Evolutionary conservation across 2,113 vertebrate genomes (phyloP), one percentile per base, ranked within the genome.

Genomic region (Pyrgilauda ruficollis): DNA sequence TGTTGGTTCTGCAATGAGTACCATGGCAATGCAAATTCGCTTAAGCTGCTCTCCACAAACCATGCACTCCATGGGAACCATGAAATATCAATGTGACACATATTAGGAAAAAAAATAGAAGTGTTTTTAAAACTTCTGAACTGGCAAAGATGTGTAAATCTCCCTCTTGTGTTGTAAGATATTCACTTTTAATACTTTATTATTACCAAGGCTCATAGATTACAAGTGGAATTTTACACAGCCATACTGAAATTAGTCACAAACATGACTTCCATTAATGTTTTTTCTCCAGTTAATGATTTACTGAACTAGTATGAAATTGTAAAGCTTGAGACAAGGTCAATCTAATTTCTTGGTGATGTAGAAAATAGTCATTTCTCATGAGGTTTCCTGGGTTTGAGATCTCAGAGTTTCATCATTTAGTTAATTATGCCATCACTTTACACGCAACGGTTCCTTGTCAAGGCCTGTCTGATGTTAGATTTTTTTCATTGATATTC

Each of bases 261-360:
- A 94, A 93, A 89, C 76, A 74, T 61, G 47, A 61, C 35, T 80
- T 41, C 85, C 83, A 94, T 90, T 91, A 96, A 88, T 88, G 86
- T 49, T 91, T 85, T 93, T 80, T 84, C 39, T 93, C 16, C 44
- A 84, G 31, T 61, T 56, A 90, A 84, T 94, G 72, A 76, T 46
- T 49, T 53, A 58, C 64, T 93, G 78, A 95, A 75, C 76, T 50
- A 58, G 41, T 49, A 26, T 78, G 89, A 96, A 94, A 88, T 68
- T 84, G 75, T 73, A 78, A 66, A 82, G 35, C 56, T 76, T 68
- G 52, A 81, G 88, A 97, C 76, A 74, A 94, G 87, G 88, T 93
- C 89, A 74, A 27, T 95, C 74, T 94, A 74, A 73, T 97, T 97
- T 87, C 69, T 88, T 93, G 89, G 84, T 79, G 62, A 64, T 78